phyloP scores from a whole-genome alignment of 2,113 vertebrate species.

The Dolichallabes microphthalmus region DNA sequence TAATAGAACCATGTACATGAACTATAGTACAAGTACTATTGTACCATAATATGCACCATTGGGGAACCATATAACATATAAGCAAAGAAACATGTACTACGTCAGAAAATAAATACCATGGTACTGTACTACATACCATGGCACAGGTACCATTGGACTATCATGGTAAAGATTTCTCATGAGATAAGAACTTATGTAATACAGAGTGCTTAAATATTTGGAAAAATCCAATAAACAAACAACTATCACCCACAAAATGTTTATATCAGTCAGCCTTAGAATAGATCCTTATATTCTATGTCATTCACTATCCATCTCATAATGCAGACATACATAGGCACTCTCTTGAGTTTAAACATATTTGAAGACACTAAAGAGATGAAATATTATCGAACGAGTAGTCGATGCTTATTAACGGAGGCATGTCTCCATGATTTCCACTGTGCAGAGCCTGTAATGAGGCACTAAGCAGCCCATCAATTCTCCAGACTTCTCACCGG shows the following conservation, averaged over 20 bases:
- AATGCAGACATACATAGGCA: background rate
- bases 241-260: background rate
- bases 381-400: background rate
- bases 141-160: no score
- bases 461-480: conserved; percentile 35
- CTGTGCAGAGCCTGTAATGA: conserved; percentile 12
- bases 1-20: no score
- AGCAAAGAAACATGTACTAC: no score
- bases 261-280: background rate
- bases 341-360: background rate
- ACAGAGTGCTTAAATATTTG: background rate
- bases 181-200: background rate
- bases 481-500: background rate
- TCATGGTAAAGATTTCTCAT: no score
- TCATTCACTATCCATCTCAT: background rate
- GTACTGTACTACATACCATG: no score
- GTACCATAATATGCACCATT: no score
- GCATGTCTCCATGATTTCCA: background rate
- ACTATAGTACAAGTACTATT: no score
- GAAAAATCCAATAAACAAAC: background rate
- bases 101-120: no score
- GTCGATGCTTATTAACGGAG: conserved; percentile 16
- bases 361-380: background rate
- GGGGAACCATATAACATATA: no score
- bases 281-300: background rate